These are phyloP conservation scores for Cerastis leucographa DNA, from an alignment of 2,888 invertebrate species.

Conservation along the genomic window DNA sequence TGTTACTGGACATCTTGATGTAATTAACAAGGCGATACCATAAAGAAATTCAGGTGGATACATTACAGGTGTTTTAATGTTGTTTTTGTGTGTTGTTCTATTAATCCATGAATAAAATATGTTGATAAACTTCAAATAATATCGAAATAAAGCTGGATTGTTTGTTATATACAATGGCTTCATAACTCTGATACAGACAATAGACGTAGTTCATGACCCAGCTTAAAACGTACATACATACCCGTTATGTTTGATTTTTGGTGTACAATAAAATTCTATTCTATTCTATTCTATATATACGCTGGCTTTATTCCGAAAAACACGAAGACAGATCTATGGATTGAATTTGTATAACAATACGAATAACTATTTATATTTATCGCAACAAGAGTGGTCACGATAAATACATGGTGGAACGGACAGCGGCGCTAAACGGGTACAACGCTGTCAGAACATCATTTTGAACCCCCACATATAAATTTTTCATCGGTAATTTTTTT, in stretches of 20 bases:
- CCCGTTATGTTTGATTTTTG: too few species aligned
- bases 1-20: slow-evolving; percentile 16
- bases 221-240: slow-evolving; percentile 37
- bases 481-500: too few species aligned
- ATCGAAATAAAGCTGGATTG: slow-evolving; percentile 16
- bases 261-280: too few species aligned
- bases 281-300: too few species aligned
- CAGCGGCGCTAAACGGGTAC: too few species aligned
- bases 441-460: too few species aligned
- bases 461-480: too few species aligned
- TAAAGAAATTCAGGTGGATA: slow-evolving; percentile 9
- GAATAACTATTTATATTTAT: slow-evolving; percentile 1
- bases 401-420: not conserved
- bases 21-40: slow-evolving; percentile 23
- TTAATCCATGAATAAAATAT: slow-evolving; percentile 14
- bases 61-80: too few species aligned
- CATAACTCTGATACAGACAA: slow-evolving; percentile 48
- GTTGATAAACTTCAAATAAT: slow-evolving; percentile 1
- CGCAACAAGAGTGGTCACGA: not conserved
- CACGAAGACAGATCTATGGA: slow-evolving; percentile 9
- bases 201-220: slow-evolving; percentile 44
- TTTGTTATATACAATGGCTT: slow-evolving; percentile 25
- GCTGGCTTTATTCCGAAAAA: slow-evolving; percentile 47
- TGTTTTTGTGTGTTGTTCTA: too few species aligned
- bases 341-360: slow-evolving; percentile 42